Evolutionary conservation across 1,140 invertebrate genomes (phyloP), one percentile per base, ranked within the genome.

Genomic region (Anagrus nilaparvatae): DNA sequence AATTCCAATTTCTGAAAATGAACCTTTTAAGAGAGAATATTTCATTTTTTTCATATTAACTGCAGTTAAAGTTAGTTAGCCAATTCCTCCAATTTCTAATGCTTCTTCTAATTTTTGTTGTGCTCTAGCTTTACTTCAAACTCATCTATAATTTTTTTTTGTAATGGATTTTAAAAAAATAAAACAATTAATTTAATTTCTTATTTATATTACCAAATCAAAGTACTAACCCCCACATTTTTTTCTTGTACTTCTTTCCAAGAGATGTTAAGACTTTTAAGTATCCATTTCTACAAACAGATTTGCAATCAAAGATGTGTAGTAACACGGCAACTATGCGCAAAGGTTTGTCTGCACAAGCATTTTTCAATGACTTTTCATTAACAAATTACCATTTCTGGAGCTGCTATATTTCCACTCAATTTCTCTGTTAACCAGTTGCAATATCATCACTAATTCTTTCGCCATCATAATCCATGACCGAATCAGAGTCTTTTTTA

Each of bases 31-130:
- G 4, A 91, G 74, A 1, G 92, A 90, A 70, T 87, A 99, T 61
- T 96, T 97, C 79, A 94, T 85, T 71, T 98, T 99, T 67, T 96
- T 91, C 8, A 81, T 76, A 69, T 97, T 99, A 21, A 98, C 81
- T 17, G 93, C 94, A 10, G 89, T 92, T 81, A 99, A 84, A 8
- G 95, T 93, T 28, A 89, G 86, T 61, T 89, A 87, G 14, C 84
- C 84, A 67, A 90, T 90, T 3, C 86, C 84, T 40, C 96, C 96
- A 44, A 99, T 86, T 53, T 93, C 94, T 18, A 99, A 64, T 3
- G 85, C 76, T 51, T 84, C 78, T 68, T 99, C 96, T 9, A 98
- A 55, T 3, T 81, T 75, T 0, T 71, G 59, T 65, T 98, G 94
- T 10, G 81, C 70, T 21, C 80, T 81, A 31, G 89, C 93, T 67